A percentile compares a stretch with the other conserved stretches of the same genome.
These are phyloP conservation scores for Pteronotus mesoamericanus DNA, from an alignment of 2,797 vertebrate species.

Conservation along the genomic window DNA sequence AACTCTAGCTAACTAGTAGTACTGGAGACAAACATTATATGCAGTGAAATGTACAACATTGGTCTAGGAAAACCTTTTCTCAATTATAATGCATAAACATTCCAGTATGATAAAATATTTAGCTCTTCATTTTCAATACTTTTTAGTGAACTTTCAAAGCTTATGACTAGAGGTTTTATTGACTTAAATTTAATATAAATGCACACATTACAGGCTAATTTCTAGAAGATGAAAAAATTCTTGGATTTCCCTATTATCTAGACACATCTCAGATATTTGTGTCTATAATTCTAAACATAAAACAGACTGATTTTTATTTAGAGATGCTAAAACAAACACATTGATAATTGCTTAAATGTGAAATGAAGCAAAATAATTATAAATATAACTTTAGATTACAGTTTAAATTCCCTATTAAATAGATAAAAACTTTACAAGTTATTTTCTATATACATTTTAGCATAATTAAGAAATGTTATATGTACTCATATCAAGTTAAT, in stretches of 20 bases:
- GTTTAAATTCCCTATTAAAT: background rate
- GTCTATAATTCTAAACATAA: slow-evolving; percentile 1
- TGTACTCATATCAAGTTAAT: background rate
- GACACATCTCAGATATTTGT: background rate
- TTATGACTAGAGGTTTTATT: background rate
- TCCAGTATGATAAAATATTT: background rate
- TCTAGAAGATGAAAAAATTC: background rate
- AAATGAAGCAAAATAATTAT: slow-evolving; percentile 18
- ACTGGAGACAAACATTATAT: background rate
- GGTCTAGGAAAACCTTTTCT: background rate
- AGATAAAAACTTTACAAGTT: background rate
- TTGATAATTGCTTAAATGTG: background rate
- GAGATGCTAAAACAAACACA: background rate
- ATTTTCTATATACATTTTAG: background rate
- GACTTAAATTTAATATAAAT: slow-evolving; percentile 28
- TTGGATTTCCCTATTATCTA: background rate
- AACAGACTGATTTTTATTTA: background rate
- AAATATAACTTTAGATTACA: background rate
- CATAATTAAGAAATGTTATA: slow-evolving; percentile 17
- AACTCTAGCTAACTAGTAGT: background rate
- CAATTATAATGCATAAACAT: background rate
- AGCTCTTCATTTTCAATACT: background rate
- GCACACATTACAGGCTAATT: background rate
- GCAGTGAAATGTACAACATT: background rate
- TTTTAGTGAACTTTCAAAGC: background rate